A percentile compares a stretch with the other conserved stretches of the same genome.
Conservation (phyloP, 2,888 invertebrate genomes). For the Pilophorus perplexus region DNA sequence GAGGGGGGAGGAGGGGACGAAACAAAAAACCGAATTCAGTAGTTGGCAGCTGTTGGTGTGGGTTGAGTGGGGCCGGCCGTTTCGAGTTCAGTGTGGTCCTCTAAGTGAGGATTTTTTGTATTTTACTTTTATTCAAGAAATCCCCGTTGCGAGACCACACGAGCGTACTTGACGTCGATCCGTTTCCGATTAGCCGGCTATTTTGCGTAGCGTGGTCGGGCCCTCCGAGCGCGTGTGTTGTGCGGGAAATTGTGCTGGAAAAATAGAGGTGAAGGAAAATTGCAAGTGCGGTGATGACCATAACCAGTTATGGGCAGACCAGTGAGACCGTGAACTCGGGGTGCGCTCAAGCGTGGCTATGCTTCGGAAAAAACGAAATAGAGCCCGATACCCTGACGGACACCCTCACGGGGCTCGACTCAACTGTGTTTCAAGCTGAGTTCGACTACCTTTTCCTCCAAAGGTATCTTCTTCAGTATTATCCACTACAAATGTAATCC, state of each 20-base stretch:
- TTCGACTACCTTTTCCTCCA: constrained; percentile 36
- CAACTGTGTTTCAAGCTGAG: constrained; percentile 32
- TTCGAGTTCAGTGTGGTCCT: too few species aligned
- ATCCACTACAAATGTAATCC: too few species aligned
- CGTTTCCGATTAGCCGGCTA: not conserved
- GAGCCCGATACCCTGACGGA: constrained; percentile 5
- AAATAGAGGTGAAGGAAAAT: not conserved
- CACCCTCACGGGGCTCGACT: constrained; percentile 25
- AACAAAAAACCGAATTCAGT: constrained; percentile 17
- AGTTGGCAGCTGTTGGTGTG: not conserved
- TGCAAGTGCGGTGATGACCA: constrained; percentile 7
- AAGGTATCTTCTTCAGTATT: constrained; percentile 20
- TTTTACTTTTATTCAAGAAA: not conserved
- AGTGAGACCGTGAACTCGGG: constrained; percentile 29
- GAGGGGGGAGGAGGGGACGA: not conserved
- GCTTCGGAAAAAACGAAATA: constrained; percentile 32
- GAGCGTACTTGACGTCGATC: too few species aligned
- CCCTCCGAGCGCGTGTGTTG: not conserved
- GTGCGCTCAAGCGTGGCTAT: constrained; percentile 34
- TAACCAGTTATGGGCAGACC: constrained; percentile 22
- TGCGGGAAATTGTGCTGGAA: not conserved
- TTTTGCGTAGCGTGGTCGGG: not conserved
- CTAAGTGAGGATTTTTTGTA: too few species aligned
- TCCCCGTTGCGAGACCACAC: too few species aligned
- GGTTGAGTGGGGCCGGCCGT: not conserved